Evolutionary conservation across 2,113 vertebrate genomes (phyloP), one percentile per base, ranked within the genome.

Genomic region (Lepisosteus osseus): DNA sequence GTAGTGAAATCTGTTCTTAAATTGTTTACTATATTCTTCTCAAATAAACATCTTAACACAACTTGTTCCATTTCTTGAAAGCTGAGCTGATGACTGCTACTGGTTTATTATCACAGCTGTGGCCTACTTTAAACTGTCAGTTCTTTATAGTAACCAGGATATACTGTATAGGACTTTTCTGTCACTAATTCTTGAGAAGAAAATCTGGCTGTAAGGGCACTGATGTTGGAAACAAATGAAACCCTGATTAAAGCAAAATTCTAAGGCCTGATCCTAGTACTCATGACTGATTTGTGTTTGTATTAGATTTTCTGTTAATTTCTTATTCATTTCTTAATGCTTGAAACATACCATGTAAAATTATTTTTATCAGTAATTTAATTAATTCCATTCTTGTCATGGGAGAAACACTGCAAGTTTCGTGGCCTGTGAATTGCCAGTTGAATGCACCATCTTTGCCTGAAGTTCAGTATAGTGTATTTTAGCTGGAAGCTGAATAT

Each of bases 291-390:
- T 42, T 40, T 29, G 17, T 67, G 47, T 54, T 67, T 51, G 66
- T 67, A 67, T 67, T 67, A 54, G 44, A 40, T 17, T 67, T 54
- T 15, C 15, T 67, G 6, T 54, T 54, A 6, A 59, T 42, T 67
- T 54, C 66, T 45, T 66, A 45, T 47, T 66, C 14, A 56, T 68
- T 68, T 29, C 42, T 69, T 44, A 11, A 11, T 69, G 54, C 54
- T 59, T 69, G 40, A n/a, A 66, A 47, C 41, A 14, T 56, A 62
- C 56, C 44, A 47, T 47, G 65, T 54, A 65, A 12, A 62, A 61
- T 73, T 51, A 4, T 72, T 51, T 65, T 57, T 56, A 62, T 54
- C 68, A 14, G 64, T 72, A 65, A 68, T 62, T 47, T 72, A 65
- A 68, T 62, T 47, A 72, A 73, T 73, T 56, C 17, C 67, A 42